Conservation (phyloP, 2,797 vertebrate species). For the Delichon dasypus region DNA sequence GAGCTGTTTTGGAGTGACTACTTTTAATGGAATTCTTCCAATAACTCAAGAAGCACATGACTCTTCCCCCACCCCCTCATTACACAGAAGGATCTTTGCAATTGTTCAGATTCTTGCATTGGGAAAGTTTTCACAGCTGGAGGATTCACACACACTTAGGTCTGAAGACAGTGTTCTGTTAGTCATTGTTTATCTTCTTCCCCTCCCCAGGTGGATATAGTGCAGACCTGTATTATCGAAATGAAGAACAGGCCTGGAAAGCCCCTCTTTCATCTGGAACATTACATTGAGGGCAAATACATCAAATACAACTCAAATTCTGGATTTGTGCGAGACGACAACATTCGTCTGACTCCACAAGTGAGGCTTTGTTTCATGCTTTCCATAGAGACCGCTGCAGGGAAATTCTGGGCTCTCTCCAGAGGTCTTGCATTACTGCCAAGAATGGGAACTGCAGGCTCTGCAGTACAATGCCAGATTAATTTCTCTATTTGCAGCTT, state of each 20-base stretch:
- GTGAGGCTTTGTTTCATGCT: constrained; percentile 69
- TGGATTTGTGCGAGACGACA: constrained; percentile 94
- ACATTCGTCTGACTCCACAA: constrained; percentile 95
- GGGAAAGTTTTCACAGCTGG: constrained; percentile 14
- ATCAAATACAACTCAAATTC: constrained; percentile 99
- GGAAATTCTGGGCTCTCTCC: constrained; percentile 22
- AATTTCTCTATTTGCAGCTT: background rate
- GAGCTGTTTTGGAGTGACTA: background rate
- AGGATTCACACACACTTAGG: background rate
- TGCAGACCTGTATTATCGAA: constrained; percentile 96
- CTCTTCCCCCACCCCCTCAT: background rate
- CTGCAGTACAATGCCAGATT: background rate
- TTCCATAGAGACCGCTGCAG: background rate
- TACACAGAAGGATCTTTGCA: background rate
- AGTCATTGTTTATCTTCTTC: background rate
- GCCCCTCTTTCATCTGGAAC: constrained; percentile 95
- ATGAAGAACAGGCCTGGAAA: constrained; percentile 84
- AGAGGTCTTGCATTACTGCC: background rate
- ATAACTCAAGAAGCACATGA: background rate
- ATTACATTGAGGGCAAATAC: constrained; percentile 98
- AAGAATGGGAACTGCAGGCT: background rate
- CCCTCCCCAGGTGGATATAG: constrained; percentile 92
- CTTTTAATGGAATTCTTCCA: background rate
- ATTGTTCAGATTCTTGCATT: background rate
- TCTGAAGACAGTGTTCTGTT: background rate